Evolutionary conservation across 2,888 invertebrate species (phyloP), one percentile per base, ranked within the genome.

Genomic region (Cheilosia grossa): DNA sequence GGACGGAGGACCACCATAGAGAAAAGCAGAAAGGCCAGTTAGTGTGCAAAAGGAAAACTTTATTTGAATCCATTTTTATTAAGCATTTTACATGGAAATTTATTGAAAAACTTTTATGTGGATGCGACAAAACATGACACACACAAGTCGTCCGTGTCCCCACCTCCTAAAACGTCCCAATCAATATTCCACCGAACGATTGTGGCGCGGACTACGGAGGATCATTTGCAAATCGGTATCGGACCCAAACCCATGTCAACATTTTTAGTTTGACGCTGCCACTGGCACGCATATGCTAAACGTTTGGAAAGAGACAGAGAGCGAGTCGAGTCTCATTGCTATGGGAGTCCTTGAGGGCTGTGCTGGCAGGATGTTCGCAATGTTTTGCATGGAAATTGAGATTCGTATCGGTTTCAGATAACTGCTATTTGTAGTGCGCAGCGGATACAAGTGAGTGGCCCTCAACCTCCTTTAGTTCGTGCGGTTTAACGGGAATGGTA

Each of bases 1-100:
- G 67, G 81, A 73, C 66, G 3, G 64, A 66, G 59, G 69, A 54
- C 44, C 49, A 42, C 30, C 59, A 47, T 17, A 70, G 70, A 66
- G 58, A 80, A 80, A 70, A 66, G 73, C 75, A 67, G 27, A n/a
- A n/a, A 19, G 19, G 27, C 40, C 42, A 27, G 58, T 75, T 58
- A 59, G 58, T 67, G 37, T 77, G n/a, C 78, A 66, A 80, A 80
- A 37, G 69, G 13, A 47, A 75, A 85, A 75, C 75, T 85, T 80
- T 80, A 81, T 85, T 74, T 80, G 75, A 85, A 85, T 81, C 83
- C 81, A 85, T 85, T 81, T 85, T 75, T 81, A 85, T 81, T 85
- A 75, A 81, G 66, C 83, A 85, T 80, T 85, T 74, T 81, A 74
- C 80, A 83, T 80, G 74, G 69, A 83, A 83, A 85, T 81, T 85